Base-by-base conservation (phyloP, 2,888 invertebrate genomes). In the Fragum whitleyi region DNA sequence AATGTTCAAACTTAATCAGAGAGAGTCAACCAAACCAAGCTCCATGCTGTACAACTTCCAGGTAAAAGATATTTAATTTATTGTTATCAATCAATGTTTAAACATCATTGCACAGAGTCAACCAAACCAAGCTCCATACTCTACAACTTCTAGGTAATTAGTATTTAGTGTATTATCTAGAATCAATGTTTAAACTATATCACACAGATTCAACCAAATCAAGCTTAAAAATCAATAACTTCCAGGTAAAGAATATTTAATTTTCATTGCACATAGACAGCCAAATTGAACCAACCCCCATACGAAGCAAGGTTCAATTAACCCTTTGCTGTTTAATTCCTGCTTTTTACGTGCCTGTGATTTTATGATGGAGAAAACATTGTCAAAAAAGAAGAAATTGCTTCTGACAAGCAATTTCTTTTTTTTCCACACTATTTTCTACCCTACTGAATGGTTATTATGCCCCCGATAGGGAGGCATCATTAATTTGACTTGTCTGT, bases 41-140 rank as follows among this genome's bases (percentile, higher is more conserved):
- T 9, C 88, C 88, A 21, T 91, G 88, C 76, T 86, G 85, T 26
- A 85, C 88, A 9, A 73, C 81, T 7, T 79, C 88, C 51, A 88
- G 90, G 91, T 91, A 69, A 61, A 81, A 53, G n/a, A 39, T 23
- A n/a, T n/a, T n/a, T n/a, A n/a, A n/a, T n/a, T n/a, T n/a, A n/a
- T n/a, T n/a, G 16, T 11, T 47, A 47, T 11, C 11, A 47, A 11
- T 47, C 11, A 16, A 14, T 47, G 11, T 47, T 67, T 85, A 9
- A 87, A 86, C 32, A 91, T 90, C 77, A 91, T 92, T 84, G 77
- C 90, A 9, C 90, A 90, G 61, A 74, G 79, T 6, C 90, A 90
- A 62, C 87, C 86, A 11, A 69, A 86, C 5, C 89, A 89, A 53
- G 83, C 85, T 9, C 88, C 88, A 23, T 91, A 88, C 77, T 86